Base-by-base conservation (phyloP, 2,797 vertebrate genomes). In the Telmatherina bonti region DNA sequence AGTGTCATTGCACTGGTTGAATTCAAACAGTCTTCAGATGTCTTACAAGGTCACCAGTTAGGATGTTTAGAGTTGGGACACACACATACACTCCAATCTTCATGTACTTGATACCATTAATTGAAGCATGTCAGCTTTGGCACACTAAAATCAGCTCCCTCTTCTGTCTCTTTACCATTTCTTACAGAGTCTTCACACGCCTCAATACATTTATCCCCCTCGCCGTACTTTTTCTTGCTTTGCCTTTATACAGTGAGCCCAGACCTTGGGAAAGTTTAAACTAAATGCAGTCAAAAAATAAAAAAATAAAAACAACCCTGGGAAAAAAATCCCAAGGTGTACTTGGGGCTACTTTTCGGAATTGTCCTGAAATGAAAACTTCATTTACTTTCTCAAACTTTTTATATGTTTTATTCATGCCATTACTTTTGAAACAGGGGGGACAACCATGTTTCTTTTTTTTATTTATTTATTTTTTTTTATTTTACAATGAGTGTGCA, bases 51-150 rank as follows among this genome's bases (percentile, higher is more conserved):
- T 87, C 52, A 2, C 43, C 24, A 31, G 80, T 70, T 67, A 2
- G 70, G 69, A 76, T 71, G 36, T 74, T 71, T 67, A 64, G 24
- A 43, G 79, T 68, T 41, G 54, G 62, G n/a, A 43, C 70, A 62
- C 71, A 64, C 55, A 49, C 56, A 49, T 27, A 43, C 35, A 43
- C 64, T 45, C 60, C 5, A 6, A 29, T 15, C 7, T 9, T 56
- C 58, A 51, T 24, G 62, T 20, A 8, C 59, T 33, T 7, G n/a
- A 0, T 11, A 7, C 64, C 72, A 88, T 94, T 93, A 94, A 94
- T 94, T 86, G 78, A 74, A 70, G 75, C 71, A 43, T 65, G 74
- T 76, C 67, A 88, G 88, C 93, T 93, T 94, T 93, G 93, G 89
- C 64, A 89, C 87, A 60, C 84, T 92, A 89, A 92, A 93, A 90